These are phyloP conservation scores for Zaprionus taronus DNA, from an alignment of 1,140 invertebrate genomes.

Conservation along the genomic window DNA sequence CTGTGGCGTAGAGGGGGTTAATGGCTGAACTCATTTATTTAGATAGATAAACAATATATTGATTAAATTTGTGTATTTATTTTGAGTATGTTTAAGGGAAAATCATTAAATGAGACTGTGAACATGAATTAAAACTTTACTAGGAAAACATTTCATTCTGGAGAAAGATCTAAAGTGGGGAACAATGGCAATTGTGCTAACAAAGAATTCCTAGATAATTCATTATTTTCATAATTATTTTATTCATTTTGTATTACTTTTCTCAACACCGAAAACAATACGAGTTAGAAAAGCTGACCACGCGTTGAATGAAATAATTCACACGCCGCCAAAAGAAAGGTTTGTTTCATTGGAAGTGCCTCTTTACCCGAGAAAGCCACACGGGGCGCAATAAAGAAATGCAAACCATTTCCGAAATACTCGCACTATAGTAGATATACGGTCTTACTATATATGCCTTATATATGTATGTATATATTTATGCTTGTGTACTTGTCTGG, in stretches of 20 bases:
- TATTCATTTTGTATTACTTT: not conserved
- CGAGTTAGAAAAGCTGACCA: not conserved
- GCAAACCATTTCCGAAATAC: slow-evolving; percentile 67
- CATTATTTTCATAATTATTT: not conserved
- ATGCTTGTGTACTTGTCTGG: slow-evolving; percentile 15
- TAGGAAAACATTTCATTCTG: no score
- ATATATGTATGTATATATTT: not conserved
- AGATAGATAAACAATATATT: not conserved
- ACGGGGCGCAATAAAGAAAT: slow-evolving; percentile 57
- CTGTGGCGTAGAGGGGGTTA: not conserved
- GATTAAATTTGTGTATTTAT: not conserved
- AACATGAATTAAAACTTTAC: no score
- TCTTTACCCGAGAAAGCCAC: slow-evolving; percentile 38
- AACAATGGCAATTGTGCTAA: not conserved
- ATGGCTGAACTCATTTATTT: not conserved
- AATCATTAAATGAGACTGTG: no score
- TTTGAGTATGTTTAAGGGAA: not conserved
- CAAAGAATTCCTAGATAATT: not conserved
- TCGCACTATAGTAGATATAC: not conserved
- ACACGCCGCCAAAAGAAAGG: slow-evolving; percentile 23
- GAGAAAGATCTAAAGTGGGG: not conserved
- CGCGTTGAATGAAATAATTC: slow-evolving; percentile 3
- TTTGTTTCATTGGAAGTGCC: slow-evolving; percentile 30
- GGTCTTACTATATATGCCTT: not conserved
- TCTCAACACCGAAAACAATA: not conserved